Evolutionary conservation across 2,797 vertebrate species (phyloP).

Genomic region (Propithecus deckenii): DNA sequence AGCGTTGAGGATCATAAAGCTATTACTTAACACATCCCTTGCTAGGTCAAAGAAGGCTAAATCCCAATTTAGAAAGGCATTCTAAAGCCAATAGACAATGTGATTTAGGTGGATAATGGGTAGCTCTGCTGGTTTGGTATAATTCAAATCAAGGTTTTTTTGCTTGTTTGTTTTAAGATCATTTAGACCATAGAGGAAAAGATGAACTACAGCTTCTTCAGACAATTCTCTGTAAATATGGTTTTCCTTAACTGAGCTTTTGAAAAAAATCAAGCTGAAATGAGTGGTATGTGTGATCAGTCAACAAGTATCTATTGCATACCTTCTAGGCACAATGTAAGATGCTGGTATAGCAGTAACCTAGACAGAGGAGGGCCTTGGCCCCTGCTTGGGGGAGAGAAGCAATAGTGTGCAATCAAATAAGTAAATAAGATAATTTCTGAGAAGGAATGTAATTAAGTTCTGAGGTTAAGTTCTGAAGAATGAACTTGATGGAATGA

Average conservation of each 20-base stretch:
- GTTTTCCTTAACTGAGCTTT: conserved; percentile 4
- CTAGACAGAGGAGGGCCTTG: neutral
- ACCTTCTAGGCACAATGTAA: neutral
- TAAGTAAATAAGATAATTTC: conserved; percentile 6
- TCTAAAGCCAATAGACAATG: neutral
- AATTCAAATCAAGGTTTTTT: neutral
- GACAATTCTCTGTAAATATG: neutral
- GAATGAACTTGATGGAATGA: neutral
- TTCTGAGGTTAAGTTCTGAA: neutral
- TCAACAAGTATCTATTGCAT: neutral
- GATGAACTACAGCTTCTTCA: neutral
- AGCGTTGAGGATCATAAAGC: neutral
- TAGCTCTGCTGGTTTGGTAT: neutral
- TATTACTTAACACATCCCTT: neutral
- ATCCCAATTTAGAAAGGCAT: neutral
- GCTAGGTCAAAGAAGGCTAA: neutral
- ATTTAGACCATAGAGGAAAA: neutral
- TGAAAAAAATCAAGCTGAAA: conserved; percentile 1
- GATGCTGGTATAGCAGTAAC: neutral
- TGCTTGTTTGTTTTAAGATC: neutral
- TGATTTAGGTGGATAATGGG: neutral
- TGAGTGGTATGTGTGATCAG: neutral
- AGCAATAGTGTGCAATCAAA: neutral
- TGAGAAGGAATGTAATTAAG: neutral
- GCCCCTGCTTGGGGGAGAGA: neutral